Evolutionary conservation across 2,113 vertebrate species (phyloP).

Genomic region (Callopanchax toddi): DNA sequence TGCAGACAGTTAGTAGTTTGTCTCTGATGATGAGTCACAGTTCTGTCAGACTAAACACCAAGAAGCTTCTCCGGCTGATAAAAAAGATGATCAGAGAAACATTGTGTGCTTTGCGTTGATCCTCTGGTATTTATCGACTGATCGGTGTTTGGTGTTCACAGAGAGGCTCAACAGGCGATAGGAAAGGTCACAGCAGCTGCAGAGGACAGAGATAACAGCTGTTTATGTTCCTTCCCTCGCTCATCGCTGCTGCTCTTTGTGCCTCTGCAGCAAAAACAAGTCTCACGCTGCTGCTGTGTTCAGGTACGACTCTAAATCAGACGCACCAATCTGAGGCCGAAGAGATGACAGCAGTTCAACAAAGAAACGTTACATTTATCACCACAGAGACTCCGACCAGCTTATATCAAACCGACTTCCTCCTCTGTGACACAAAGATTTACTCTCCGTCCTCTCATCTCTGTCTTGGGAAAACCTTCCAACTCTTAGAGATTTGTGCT

Average conservation of each 20-base stretch:
- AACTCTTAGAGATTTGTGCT: slow-evolving; percentile 46
- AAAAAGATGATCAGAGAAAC: slow-evolving; percentile 33
- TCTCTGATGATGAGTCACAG: slow-evolving; percentile 34
- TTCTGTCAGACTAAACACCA: slow-evolving; percentile 41
- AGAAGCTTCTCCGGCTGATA: slow-evolving; percentile 17
- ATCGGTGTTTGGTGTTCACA: slow-evolving; percentile 39
- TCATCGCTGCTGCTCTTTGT: slow-evolving; percentile 36
- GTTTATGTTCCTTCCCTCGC: slow-evolving; percentile 69
- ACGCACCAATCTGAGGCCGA: slow-evolving; percentile 28
- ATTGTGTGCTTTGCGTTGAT: slow-evolving; percentile 51
- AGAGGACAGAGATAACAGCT: slow-evolving; percentile 63
- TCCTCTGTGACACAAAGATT: slow-evolving; percentile 35
- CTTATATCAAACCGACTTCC: slow-evolving; percentile 48
- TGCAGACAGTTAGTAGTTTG: slow-evolving; percentile 44
- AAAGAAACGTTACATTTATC: slow-evolving; percentile 41
- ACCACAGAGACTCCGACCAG: slow-evolving; percentile 11
- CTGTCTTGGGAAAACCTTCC: slow-evolving; percentile 15
- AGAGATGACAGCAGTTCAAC: slow-evolving; percentile 13
- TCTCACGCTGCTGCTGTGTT: neutral
- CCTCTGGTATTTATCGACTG: slow-evolving; percentile 50
- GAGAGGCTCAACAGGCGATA: slow-evolving; percentile 32
- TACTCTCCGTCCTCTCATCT: slow-evolving; percentile 14
- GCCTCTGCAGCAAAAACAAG: slow-evolving; percentile 51
- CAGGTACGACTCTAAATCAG: slow-evolving; percentile 33
- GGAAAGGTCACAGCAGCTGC: slow-evolving; percentile 48